Conservation (phyloP, 2,797 vertebrate genomes). For the Benthosema pterotum region DNA sequence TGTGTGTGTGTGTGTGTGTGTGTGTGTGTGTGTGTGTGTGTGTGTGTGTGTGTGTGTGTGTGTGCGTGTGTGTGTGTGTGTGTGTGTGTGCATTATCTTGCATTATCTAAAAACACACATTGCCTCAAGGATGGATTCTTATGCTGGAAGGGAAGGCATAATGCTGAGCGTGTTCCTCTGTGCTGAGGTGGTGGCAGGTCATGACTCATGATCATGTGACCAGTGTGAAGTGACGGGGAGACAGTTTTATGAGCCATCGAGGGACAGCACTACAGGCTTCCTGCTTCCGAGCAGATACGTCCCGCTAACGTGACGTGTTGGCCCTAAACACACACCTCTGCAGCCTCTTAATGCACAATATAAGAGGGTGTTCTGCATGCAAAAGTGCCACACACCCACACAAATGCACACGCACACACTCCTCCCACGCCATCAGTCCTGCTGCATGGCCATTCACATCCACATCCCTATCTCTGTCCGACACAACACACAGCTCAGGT, state of each 20-base stretch:
- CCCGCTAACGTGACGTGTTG: constrained; percentile 42
- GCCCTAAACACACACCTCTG: constrained; percentile 15
- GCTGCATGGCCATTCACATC: constrained; percentile 23
- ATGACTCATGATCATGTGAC: constrained; percentile 3
- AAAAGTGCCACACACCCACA: not conserved
- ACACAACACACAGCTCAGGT: constrained; percentile 16
- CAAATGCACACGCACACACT: constrained; percentile 21
- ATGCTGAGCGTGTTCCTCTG: constrained; percentile 69
- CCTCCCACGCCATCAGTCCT: constrained; percentile 1
- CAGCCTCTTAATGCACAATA: constrained; percentile 10
- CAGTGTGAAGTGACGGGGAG: constrained; percentile 40
- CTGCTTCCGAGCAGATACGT: constrained; percentile 51
- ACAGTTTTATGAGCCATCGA: constrained; percentile 67
- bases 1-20: no score
- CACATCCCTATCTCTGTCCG: constrained; percentile 43
- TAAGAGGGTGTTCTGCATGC: constrained; percentile 1
- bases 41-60: no score
- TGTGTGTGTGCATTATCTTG: not conserved
- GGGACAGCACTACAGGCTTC: constrained; percentile 54
- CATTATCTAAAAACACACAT: constrained; percentile 6
- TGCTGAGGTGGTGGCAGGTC: constrained; percentile 30
- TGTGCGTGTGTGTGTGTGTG: no score
- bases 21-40: no score
- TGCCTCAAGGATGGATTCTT: constrained; percentile 11
- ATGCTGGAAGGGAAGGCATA: constrained; percentile 53